Evolutionary conservation across 2,888 invertebrate species (phyloP), one percentile per base, ranked within the genome.

Genomic region (Hedychridium roseum): DNA sequence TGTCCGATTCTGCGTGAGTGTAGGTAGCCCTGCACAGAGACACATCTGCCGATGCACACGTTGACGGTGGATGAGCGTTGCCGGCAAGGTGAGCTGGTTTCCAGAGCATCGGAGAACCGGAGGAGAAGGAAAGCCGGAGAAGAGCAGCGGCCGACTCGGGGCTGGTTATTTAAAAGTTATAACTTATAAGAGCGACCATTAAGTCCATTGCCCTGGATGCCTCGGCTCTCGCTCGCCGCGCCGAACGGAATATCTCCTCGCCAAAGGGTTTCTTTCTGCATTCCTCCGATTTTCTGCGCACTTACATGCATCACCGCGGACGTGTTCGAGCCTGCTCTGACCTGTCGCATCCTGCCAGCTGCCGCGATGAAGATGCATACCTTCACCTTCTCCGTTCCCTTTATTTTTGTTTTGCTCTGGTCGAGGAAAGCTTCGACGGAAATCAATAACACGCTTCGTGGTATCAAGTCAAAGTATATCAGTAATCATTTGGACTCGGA

Each of bases 81-180:
- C n/a, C n/a, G n/a, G 61, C 64, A 66, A 68, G 65, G 64, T 66
- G 60, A 69, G 63, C 64, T 52, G 64, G 60, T 67, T 60, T 54
- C 50, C 54, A 54, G 41, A 17, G 30, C 38, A n/a, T 31, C 20
- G 9, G 28, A 35, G 35, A n/a, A 4, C 11, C 11, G 14, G 28
- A 28, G 28, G 42, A 32, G 31, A 46, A 32, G 31, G 43, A 49
- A 43, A 41, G 44, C 39, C 43, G 35, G 21, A 18, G 39, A 17
- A 32, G 32, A 11, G 17, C 3, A 5, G 27, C 2, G 27, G 12
- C n/a, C n/a, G n/a, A n/a, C n/a, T 36, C 43, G 43, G 43, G 48
- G 57, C 59, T 64, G 63, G 58, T 70, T 71, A 71, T 72, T 71
- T 64, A 69, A 70, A 73, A 73, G 68, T 73, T 71, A 63, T 64